phyloP scores from a whole-genome alignment of 1,140 invertebrate genomes.

The Tetramorium simillimum region DNA sequence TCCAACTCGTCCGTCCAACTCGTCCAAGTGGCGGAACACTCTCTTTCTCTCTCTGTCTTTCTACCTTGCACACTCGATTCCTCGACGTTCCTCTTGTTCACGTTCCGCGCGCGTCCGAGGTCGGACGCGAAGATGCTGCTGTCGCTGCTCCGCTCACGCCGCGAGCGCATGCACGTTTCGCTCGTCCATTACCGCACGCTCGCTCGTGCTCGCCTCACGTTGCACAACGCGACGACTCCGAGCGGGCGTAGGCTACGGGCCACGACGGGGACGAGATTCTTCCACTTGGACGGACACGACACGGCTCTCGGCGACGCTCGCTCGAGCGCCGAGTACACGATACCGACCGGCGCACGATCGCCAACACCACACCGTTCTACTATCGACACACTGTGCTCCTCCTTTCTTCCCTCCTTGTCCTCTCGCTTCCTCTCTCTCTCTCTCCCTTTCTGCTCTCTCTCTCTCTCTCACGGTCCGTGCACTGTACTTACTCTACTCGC shows the following conservation, averaged over 20 bases:
- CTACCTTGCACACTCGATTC: neutral
- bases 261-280: neutral
- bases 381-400: slow-evolving; percentile 42
- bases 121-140: slow-evolving; percentile 20
- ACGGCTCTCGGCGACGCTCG: slow-evolving; percentile 23
- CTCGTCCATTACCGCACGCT: slow-evolving; percentile 32
- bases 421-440: neutral
- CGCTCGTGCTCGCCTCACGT: neutral
- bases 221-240: neutral
- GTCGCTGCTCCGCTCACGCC: slow-evolving; percentile 48
- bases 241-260: neutral
- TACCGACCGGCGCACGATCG: slow-evolving; percentile 44
- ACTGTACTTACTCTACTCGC: slow-evolving; percentile 59
- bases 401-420: neutral
- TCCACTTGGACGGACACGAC: neutral
- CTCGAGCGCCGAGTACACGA: neutral
- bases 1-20: slow-evolving; percentile 47
- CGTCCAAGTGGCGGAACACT: slow-evolving; percentile 24
- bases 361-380: slow-evolving; percentile 20
- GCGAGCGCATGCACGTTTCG: slow-evolving; percentile 45
- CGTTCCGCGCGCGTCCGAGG: slow-evolving; percentile 5
- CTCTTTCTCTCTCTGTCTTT: slow-evolving; percentile 16
- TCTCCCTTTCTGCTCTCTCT: neutral
- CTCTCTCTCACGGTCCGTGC: slow-evolving; percentile 1
- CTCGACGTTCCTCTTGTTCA: slow-evolving; percentile 7